phyloP scores from a whole-genome alignment of 2,113 vertebrate genomes.

The Stictonetta naevosa region DNA sequence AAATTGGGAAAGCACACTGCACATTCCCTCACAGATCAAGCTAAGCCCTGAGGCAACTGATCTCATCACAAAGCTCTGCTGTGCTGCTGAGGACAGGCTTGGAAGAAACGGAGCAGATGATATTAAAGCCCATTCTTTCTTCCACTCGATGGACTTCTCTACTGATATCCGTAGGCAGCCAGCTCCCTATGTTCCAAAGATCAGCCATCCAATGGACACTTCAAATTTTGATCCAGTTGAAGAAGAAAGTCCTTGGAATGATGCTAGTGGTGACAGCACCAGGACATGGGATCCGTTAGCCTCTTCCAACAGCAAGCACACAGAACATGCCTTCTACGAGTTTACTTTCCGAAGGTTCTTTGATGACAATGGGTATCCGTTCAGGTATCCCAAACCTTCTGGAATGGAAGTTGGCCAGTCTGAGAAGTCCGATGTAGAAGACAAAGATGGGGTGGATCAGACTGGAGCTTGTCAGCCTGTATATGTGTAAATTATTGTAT shows the following conservation, averaged over 20 bases:
- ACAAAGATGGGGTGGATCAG: slow-evolving; percentile 72
- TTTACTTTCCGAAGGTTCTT: slow-evolving; percentile 99
- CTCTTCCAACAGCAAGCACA: slow-evolving; percentile 87
- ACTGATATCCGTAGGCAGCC: slow-evolving; percentile 92
- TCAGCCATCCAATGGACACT: slow-evolving; percentile 97
- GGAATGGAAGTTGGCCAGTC: slow-evolving; percentile 66
- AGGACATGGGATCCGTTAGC: slow-evolving; percentile 88
- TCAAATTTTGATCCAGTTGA: slow-evolving; percentile 99
- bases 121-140: slow-evolving; percentile 95
- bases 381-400: slow-evolving; percentile 93
- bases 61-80: slow-evolving; percentile 94
- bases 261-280: slow-evolving; percentile 86
- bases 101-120: slow-evolving; percentile 92
- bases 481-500: slow-evolving; percentile 86
- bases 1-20: slow-evolving; percentile 96
- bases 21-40: slow-evolving; percentile 93
- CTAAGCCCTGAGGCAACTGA: slow-evolving; percentile 92
- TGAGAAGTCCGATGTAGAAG: slow-evolving; percentile 59
- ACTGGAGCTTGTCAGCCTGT: slow-evolving; percentile 92
- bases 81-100: slow-evolving; percentile 90
- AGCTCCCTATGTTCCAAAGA: slow-evolving; percentile 94
- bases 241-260: slow-evolving; percentile 90
- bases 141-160: slow-evolving; percentile 90
- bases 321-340: slow-evolving; percentile 97
- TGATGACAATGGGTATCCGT: slow-evolving; percentile 95